These are phyloP conservation scores for Scartelaos histophorus DNA, from an alignment of 2,113 vertebrate species.

Conservation along the genomic window DNA sequence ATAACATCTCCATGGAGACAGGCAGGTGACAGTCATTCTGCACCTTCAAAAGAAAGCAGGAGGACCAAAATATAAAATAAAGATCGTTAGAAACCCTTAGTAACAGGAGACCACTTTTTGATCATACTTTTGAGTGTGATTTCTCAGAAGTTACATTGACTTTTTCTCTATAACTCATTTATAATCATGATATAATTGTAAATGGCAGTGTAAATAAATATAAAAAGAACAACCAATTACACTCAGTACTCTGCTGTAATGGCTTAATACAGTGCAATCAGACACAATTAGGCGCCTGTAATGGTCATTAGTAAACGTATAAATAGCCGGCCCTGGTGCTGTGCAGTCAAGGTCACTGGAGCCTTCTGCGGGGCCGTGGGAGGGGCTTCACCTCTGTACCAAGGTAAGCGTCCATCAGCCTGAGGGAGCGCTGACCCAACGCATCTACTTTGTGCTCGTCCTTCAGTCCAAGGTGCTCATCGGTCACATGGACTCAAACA, in stretches of 20 bases:
- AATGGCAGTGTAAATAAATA: not conserved
- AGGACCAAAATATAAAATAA: too few relatives aligned
- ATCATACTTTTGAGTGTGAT: too few relatives aligned
- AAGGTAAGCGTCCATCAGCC: constrained; percentile 54
- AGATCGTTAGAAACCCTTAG: too few relatives aligned
- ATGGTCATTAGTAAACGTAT: not conserved
- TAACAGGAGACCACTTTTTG: too few relatives aligned
- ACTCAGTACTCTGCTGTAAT: not conserved
- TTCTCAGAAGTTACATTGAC: too few relatives aligned
- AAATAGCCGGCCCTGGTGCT: not conserved
- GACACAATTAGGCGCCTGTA: not conserved
- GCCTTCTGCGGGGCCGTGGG: constrained; percentile 29
- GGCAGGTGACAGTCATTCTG: too few relatives aligned
- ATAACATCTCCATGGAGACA: too few relatives aligned
- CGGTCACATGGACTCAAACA: constrained; percentile 10
- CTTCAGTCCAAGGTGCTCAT: constrained; percentile 53
- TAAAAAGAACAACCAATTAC: not conserved
- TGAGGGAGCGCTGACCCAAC: constrained; percentile 18
- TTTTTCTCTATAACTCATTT: too few relatives aligned
- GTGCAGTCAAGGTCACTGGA: constrained; percentile 27
- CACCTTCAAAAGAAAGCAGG: too few relatives aligned
- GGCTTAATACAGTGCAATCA: constrained; percentile 1
- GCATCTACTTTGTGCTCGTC: constrained; percentile 27
- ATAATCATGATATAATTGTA: not conserved
- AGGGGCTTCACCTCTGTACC: constrained; percentile 34